phyloP scores from a whole-genome alignment of 2,888 invertebrate species.

The Philereme transversata region DNA sequence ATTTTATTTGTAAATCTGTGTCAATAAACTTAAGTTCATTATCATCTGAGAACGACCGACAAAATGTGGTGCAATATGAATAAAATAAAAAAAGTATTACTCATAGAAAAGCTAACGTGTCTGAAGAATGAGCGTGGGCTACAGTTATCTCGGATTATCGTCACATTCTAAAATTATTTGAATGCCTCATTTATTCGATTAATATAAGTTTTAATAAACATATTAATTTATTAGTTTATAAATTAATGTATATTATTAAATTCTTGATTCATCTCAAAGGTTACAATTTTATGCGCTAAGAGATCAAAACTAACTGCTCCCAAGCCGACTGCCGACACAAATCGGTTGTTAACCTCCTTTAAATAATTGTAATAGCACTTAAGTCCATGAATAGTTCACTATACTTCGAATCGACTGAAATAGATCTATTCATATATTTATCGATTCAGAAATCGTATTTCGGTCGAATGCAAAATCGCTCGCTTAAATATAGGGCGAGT shows the following conservation, averaged over 20 bases:
- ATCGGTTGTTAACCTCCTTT: conserved; percentile 60
- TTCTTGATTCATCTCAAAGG: conserved; percentile 4
- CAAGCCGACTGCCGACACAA: conserved; percentile 16
- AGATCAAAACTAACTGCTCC: conserved; percentile 1
- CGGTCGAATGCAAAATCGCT: conserved; percentile 38
- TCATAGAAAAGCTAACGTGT: conserved; percentile 56
- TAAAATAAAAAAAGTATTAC: conserved; percentile 54
- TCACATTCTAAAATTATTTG: conserved; percentile 32
- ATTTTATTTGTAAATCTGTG: conserved; percentile 37
- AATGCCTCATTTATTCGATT: conserved; percentile 14
- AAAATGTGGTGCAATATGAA: conserved; percentile 51
- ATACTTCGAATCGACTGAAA: conserved; percentile 53
- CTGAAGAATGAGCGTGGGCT: conserved; percentile 64
- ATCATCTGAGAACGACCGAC: conserved; percentile 38
- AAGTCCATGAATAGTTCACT: conserved; percentile 47
- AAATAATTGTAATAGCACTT: conserved; percentile 39
- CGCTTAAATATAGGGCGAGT: conserved; percentile 45
- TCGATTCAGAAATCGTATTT: conserved; percentile 33
- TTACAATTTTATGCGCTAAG: not conserved
- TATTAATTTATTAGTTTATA: not conserved
- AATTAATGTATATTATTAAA: not conserved
- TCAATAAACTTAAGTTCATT: conserved; percentile 51
- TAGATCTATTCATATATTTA: conserved; percentile 40
- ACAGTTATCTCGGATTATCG: conserved; percentile 59
- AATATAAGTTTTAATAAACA: not conserved